Conservation (phyloP, 2,113 vertebrate genomes). For the Nyctibius bracteatus region DNA sequence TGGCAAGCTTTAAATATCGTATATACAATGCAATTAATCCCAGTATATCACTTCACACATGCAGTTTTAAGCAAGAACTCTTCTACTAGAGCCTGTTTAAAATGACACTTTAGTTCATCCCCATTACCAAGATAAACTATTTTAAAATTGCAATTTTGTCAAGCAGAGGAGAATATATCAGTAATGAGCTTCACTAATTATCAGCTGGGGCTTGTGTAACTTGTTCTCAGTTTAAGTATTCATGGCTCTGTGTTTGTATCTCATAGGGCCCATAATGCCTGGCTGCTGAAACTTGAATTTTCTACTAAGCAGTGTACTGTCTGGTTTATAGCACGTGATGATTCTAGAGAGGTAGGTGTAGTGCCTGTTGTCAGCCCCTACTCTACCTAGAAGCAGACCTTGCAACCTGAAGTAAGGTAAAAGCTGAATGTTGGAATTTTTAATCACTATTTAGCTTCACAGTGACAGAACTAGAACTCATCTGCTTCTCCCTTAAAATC, state of each 20-base stretch:
- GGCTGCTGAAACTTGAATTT: not conserved
- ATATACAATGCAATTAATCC: not conserved
- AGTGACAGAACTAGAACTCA: not conserved
- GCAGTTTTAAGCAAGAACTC: not conserved
- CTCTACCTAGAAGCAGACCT: not conserved
- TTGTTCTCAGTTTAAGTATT: not conserved
- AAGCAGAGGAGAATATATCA: not conserved
- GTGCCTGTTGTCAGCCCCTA: not conserved
- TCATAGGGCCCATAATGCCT: not conserved
- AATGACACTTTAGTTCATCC: not conserved
- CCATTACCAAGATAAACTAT: not conserved
- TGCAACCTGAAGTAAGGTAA: not conserved
- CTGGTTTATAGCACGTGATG: not conserved
- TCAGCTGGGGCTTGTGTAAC: not conserved
- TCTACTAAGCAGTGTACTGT: not conserved
- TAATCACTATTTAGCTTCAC: not conserved
- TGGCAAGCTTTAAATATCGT: not conserved
- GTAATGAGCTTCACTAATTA: not conserved
- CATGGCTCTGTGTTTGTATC: not conserved
- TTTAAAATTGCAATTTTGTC: not conserved
- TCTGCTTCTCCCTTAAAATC: not conserved
- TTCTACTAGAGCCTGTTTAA: not conserved
- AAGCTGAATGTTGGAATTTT: not conserved
- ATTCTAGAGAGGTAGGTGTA: accelerated
- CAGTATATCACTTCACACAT: not conserved